Conservation (phyloP, 2,888 invertebrate genomes). For the Panorpa germanica region DNA sequence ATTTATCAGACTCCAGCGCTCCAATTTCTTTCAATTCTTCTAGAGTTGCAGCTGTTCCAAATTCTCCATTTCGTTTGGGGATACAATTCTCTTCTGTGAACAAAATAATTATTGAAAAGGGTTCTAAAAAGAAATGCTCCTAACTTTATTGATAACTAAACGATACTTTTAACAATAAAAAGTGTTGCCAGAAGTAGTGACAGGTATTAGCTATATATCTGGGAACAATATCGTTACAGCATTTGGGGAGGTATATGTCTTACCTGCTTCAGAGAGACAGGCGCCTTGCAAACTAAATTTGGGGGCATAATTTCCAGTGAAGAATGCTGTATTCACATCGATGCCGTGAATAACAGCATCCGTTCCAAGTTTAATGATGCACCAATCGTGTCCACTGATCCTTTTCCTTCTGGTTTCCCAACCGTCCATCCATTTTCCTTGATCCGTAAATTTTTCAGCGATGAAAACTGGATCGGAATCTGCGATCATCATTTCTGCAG, state of each 20-base stretch:
- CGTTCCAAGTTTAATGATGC: conserved; percentile 33
- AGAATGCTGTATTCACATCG: conserved; percentile 38
- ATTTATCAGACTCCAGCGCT: conserved; percentile 28
- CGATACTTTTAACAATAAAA: too few species aligned
- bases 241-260: conserved; percentile 5
- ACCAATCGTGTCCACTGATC: conserved; percentile 40
- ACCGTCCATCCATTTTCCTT: conserved; percentile 50
- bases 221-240: neutral
- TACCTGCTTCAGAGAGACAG: conserved; percentile 29
- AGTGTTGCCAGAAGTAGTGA: too few species aligned
- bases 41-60: conserved; percentile 30
- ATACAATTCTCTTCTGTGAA: conserved; percentile 27
- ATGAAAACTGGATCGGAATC: conserved; percentile 34
- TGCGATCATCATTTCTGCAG: conserved; percentile 35
- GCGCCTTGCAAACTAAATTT: conserved; percentile 41
- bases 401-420: conserved; percentile 45
- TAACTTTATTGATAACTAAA: conserved; percentile 8
- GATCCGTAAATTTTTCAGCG: conserved; percentile 34
- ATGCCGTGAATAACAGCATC: conserved; percentile 33
- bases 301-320: conserved; percentile 42
- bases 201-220: conserved; percentile 6
- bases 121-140: conserved; percentile 12
- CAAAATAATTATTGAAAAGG: conserved; percentile 12
- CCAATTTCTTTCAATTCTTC: conserved; percentile 26
- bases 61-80: conserved; percentile 24